phyloP scores from a whole-genome alignment of 2,888 invertebrate genomes.

The Diloba caeruleocephala region DNA sequence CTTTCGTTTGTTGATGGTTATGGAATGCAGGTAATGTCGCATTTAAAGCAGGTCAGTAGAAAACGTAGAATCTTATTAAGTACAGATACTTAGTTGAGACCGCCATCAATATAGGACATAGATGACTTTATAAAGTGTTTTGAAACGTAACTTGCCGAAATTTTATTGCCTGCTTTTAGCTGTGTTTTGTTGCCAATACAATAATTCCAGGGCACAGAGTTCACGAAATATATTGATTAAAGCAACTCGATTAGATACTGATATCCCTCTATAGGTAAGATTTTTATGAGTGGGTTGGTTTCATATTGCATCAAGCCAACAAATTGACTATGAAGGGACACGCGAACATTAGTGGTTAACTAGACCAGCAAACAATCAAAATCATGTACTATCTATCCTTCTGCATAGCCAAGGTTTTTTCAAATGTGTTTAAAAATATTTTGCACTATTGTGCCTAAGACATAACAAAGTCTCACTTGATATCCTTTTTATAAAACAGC shows the following conservation, averaged over 20 bases:
- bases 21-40: too few species aligned
- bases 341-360: background rate
- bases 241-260: background rate
- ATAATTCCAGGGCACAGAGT: background rate
- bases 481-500: too few species aligned
- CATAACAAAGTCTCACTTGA: too few species aligned
- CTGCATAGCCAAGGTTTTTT: too few species aligned
- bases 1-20: too few species aligned
- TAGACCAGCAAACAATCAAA: background rate
- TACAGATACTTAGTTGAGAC: too few species aligned
- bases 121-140: conserved; percentile 5
- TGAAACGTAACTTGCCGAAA: conserved; percentile 44
- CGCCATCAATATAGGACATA: too few species aligned
- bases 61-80: too few species aligned
- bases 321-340: background rate
- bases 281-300: background rate
- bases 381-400: too few species aligned
- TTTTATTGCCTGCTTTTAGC: conserved; percentile 31
- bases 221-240: background rate
- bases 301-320: background rate
- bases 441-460: background rate
- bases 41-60: too few species aligned
- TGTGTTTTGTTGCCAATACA: conserved; percentile 6
- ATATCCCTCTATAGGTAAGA: background rate
- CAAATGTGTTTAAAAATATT: too few species aligned